Percentiles rank a stretch among this genome's conserved stretches.
phyloP scores from a whole-genome alignment of 2,113 vertebrate genomes.

The Oophaga pumilio region DNA sequence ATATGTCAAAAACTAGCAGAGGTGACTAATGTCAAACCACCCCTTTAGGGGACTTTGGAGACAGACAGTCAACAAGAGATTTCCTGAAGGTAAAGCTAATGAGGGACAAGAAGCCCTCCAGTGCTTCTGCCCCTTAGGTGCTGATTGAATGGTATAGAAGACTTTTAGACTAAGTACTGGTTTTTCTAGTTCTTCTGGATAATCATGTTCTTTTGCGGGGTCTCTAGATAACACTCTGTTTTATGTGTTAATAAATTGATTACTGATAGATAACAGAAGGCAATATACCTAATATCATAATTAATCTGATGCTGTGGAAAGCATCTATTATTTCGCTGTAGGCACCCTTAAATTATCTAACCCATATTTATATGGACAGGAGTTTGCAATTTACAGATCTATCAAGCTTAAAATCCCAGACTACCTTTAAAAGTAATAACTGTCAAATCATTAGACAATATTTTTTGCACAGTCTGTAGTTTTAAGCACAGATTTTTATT shows the following conservation, averaged over 20 bases:
- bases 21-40: conserved; percentile 41
- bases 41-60: conserved; percentile 50
- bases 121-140: conserved; percentile 42
- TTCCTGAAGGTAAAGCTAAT: conserved; percentile 49
- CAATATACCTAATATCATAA: background rate
- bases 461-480: background rate
- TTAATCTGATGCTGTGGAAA: background rate
- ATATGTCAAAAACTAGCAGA: conserved; percentile 44
- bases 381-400: background rate
- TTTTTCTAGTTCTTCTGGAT: conserved; percentile 40
- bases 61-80: conserved; percentile 53
- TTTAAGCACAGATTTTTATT: background rate
- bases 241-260: conserved; percentile 38
- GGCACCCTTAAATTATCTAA: background rate
- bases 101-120: conserved; percentile 44
- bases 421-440: background rate
- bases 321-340: background rate
- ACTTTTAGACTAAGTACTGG: conserved; percentile 8
- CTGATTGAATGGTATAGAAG: conserved; percentile 38
- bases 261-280: background rate
- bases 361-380: background rate
- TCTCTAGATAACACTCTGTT: conserved; percentile 9
- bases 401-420: background rate
- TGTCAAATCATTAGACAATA: background rate
- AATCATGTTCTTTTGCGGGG: conserved; percentile 14